phyloP scores from a whole-genome alignment of 2,888 invertebrate genomes.

The Phaonia tiefii region DNA sequence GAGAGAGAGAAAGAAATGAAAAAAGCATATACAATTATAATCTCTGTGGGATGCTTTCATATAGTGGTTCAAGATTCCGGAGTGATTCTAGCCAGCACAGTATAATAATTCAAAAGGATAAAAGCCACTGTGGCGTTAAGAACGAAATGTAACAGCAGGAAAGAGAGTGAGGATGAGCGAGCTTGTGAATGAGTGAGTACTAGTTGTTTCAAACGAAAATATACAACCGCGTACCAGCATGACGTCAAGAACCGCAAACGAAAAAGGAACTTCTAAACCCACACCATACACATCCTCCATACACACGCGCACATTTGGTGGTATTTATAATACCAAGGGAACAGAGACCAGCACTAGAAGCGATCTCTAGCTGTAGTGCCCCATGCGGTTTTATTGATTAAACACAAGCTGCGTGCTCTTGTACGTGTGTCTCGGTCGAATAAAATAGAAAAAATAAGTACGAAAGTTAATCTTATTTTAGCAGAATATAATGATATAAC shows the following conservation, averaged over 20 bases:
- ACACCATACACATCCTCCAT: too few species aligned
- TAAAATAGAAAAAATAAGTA: constrained; percentile 4
- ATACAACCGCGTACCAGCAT: constrained; percentile 57
- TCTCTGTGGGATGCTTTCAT: constrained; percentile 51
- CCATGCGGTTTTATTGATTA: constrained; percentile 68
- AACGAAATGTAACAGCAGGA: too few species aligned
- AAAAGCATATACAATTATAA: constrained; percentile 48
- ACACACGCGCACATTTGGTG: constrained; percentile 9
- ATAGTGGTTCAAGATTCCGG: constrained; percentile 14
- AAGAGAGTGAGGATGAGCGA: not conserved
- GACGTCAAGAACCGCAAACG: constrained; percentile 54
- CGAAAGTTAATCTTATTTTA: constrained; percentile 14
- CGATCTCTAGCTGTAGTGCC: constrained; percentile 34
- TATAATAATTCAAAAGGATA: constrained; percentile 18
- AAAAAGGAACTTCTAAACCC: constrained; percentile 1
- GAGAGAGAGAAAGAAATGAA: not conserved
- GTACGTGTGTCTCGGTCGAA: constrained; percentile 38
- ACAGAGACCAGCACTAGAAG: constrained; percentile 38
- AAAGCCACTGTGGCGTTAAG: not conserved
- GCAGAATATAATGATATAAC: constrained; percentile 40
- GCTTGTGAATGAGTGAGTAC: not conserved
- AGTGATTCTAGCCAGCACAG: not conserved
- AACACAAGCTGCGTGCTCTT: constrained; percentile 67
- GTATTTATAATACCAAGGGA: not conserved
- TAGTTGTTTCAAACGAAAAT: constrained; percentile 33